A percentile compares a stretch with the other conserved stretches of the same genome.
phyloP scores from a whole-genome alignment of 2,888 invertebrate genomes.

The Dendrolimus houi region DNA sequence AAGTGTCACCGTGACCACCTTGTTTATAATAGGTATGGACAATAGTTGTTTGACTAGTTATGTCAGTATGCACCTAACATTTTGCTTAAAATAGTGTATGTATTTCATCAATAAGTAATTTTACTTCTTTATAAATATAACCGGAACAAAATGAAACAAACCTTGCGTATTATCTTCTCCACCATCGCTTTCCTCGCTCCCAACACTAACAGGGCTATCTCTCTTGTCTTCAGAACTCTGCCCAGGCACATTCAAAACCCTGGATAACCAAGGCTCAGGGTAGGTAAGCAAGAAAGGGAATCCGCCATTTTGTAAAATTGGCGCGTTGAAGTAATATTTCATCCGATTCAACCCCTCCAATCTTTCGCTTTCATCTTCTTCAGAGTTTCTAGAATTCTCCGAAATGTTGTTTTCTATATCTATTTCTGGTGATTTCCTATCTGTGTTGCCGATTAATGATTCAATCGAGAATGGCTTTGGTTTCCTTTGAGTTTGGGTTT shows the following conservation, averaged over 20 bases:
- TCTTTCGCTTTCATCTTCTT: conserved; percentile 54
- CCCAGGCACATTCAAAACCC: conserved; percentile 42
- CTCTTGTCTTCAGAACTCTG: conserved; percentile 42
- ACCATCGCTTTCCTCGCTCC: conserved; percentile 64
- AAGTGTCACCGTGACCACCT: too few relatives aligned
- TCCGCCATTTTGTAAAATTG: conserved; percentile 61
- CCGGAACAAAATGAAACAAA: conserved; percentile 15
- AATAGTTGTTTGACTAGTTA: too few relatives aligned
- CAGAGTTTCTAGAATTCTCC: conserved; percentile 57
- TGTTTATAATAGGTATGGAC: too few relatives aligned
- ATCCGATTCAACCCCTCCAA: conserved; percentile 55
- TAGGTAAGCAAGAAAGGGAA: conserved; percentile 66
- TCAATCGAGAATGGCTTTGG: conserved; percentile 80
- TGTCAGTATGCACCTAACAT: too few relatives aligned
- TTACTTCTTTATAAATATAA: too few relatives aligned
- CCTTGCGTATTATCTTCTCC: conserved; percentile 63
- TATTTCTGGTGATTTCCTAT: conserved; percentile 64
- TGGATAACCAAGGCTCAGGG: conserved; percentile 62
- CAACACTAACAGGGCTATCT: conserved; percentile 66
- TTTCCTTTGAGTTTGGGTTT: conserved; percentile 51
- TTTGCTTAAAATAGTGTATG: too few relatives aligned
- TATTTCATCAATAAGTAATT: too few relatives aligned
- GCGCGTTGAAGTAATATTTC: conserved; percentile 62
- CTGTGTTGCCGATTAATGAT: conserved; percentile 69
- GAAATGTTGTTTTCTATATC: conserved; percentile 63